These are phyloP conservation scores for Urocyon cinereoargenteus DNA, from an alignment of 2,797 vertebrate species.

Conservation along the genomic window DNA sequence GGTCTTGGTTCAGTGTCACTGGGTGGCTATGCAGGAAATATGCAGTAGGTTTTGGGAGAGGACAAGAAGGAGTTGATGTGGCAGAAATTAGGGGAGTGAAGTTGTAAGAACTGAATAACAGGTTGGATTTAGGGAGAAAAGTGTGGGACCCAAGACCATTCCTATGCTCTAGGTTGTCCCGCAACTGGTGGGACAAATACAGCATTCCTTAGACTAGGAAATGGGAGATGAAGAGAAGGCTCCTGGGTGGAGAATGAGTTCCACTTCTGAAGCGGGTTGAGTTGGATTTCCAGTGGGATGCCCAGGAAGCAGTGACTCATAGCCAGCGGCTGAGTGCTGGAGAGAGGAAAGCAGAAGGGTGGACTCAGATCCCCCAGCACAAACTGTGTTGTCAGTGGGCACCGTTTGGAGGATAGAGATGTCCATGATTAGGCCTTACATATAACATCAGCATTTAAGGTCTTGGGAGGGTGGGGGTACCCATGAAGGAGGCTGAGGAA, in stretches of 20 bases:
- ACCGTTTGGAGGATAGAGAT: neutral
- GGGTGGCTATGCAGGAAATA: neutral
- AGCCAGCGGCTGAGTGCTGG: neutral
- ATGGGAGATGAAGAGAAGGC: neutral
- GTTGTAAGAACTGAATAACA: neutral
- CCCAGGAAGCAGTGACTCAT: neutral
- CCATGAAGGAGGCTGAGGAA: neutral
- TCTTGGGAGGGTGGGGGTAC: no score
- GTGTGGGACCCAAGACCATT: neutral
- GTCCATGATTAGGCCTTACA: neutral
- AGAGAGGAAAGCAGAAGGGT: neutral
- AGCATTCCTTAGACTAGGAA: neutral
- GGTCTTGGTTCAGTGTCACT: neutral
- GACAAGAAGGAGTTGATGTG: neutral
- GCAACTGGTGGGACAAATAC: neutral
- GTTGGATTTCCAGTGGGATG: neutral
- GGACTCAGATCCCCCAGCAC: rapidly evolving
- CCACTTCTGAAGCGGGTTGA: neutral
- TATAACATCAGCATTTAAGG: neutral
- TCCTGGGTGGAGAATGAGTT: neutral
- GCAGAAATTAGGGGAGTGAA: neutral
- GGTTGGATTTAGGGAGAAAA: neutral
- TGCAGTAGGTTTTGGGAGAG: neutral
- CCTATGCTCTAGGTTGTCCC: neutral
- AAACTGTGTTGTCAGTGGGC: neutral